Evolutionary conservation across 1,140 invertebrate species (phyloP), one percentile per base, ranked within the genome.

Genomic region (Drosophila santomea): DNA sequence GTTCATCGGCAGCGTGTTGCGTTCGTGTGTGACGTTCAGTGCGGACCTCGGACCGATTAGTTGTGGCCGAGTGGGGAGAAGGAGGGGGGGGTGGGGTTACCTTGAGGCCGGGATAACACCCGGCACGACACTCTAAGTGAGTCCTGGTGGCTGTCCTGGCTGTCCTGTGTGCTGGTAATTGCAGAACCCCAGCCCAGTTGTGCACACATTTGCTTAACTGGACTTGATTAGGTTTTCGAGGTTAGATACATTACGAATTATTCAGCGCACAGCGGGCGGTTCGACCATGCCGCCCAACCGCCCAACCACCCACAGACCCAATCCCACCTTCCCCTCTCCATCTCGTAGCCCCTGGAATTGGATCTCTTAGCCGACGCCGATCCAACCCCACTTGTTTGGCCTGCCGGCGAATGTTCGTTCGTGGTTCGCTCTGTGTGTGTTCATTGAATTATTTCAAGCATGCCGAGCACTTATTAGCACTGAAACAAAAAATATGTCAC

Each of bases 1-100:
- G 58, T 91, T 62, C 47, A 47, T 44, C 71, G 68, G 79, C 90
- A 86, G 84, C 90, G 90, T 69, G 45, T 90, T 90, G 82, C 82
- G 85, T 91, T 91, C 90, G 90, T 91, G 90, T 91, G 90, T 91
- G 90, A 91, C 90, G 90, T 90, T 90, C 83, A 82, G 83, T 88
- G 84, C 80, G 57, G 61, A 36, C 44, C 60, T 63, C 58, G 43
- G 69, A 63, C 63, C 83, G 52, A 50, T 69, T 58, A 45, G 48
- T 2, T 39, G 4, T 3, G 38, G 10, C 3, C 3, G 25, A 25
- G 23, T 3, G 17, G 39, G 38, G 60, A 7, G 15, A 8, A n/a
- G 5, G 1, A 32, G 15, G 25, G 25, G 25, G 25, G 23, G 14
- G 23, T 38, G 20, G 12, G 7, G 15, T 38, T 7, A 38, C 15